phyloP scores from a whole-genome alignment of 2,797 vertebrate species.

The Chelonia mydas region DNA sequence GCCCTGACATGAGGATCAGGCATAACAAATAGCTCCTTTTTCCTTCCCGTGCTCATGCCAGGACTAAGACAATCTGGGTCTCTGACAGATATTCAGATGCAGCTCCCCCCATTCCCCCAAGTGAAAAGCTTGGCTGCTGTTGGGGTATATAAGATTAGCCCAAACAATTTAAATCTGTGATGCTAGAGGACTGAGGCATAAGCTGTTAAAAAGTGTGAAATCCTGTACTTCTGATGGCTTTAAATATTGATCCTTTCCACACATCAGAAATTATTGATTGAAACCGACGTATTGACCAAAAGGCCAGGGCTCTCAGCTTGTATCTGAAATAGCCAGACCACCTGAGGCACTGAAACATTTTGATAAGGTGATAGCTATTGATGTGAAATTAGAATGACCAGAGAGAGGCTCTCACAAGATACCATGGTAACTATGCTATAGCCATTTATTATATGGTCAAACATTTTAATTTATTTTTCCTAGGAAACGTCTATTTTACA shows the following conservation, averaged over 20 bases:
- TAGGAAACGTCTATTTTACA: neutral
- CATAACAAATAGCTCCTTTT: neutral
- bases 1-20: neutral
- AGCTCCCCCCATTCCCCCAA: neutral
- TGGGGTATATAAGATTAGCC: neutral
- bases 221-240: neutral
- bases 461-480: neutral
- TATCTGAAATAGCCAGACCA: neutral
- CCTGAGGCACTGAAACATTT: neutral
- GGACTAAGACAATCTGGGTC: neutral
- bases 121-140: neutral
- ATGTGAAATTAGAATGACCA: neutral
- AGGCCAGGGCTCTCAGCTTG: neutral
- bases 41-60: neutral
- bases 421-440: neutral
- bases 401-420: neutral
- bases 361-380: neutral
- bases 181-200: neutral
- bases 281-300: neutral
- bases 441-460: neutral
- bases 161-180: neutral
- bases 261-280: neutral
- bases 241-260: neutral
- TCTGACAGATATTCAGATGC: neutral
- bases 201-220: neutral